Evolutionary conservation across 2,113 vertebrate genomes (phyloP), one percentile per base, ranked within the genome.

Genomic region (Megaceryle torquata): DNA sequence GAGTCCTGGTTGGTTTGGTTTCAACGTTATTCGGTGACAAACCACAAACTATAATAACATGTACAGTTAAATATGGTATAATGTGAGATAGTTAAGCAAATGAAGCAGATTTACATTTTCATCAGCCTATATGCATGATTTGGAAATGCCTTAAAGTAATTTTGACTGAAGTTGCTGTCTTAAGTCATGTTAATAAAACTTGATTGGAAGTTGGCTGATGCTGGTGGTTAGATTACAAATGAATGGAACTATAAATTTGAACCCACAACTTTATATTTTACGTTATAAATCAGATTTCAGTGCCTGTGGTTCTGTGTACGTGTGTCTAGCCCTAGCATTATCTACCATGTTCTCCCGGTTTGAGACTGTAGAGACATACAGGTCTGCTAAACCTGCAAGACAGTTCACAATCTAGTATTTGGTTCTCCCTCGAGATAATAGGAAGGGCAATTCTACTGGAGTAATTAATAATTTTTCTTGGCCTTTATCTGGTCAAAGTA

Each of bases 351-450:
- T 44, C 90, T 35, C 91, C 89, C 74, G 39, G 57, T 96, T 97
- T 86, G 86, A 94, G 83, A 53, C 87, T 97, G 4, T 78, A 57
- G 53, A 96, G 85, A 95, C 11, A 14, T 68, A n/a, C 0, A 64
- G 71, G 67, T 70, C 75, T 92, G 89, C 75, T 91, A 86, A 93
- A 75, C 89, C 72, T 93, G 39, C 89, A 91, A 22, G 44, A 71
- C 79, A 83, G 65, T 91, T 86, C 85, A 87, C 57, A 12, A 60
- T 89, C 59, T 81, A 72, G 77, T 92, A 86, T 84, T 97, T 94
- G 82, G 21, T 91, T 93, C 72, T 67, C 44, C 59, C 29, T 91
- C 88, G 20, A 77, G 43, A 39, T 64, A 63, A 44, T 39, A 64
- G 22, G 20, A 90, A 75, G 33, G 89, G 57, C 91, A 94, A 91